Percentiles rank a stretch among this genome's conserved stretches.
Conservation (phyloP, 2,888 invertebrate species). For the Drosophila hamatofila region DNA sequence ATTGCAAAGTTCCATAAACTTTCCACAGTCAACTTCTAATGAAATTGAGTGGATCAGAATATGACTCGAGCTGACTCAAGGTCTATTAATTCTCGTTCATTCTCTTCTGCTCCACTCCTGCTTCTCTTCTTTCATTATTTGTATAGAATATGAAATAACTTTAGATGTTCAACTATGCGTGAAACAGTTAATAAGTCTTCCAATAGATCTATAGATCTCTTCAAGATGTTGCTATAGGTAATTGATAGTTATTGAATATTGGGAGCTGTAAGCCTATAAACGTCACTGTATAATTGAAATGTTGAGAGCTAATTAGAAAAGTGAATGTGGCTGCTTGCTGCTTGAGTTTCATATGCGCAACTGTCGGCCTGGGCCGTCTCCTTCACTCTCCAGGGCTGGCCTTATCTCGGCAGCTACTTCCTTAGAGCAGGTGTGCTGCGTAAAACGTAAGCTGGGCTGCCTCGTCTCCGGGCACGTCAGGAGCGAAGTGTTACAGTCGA, state of each 20-base stretch:
- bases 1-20: too few species aligned
- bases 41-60: too few species aligned
- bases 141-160: background rate
- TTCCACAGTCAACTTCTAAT: too few species aligned
- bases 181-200: too few species aligned
- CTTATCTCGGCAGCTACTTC: background rate
- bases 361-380: background rate
- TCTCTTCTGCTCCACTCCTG: too few species aligned
- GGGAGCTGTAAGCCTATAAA: background rate
- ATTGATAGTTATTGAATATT: background rate
- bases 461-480: conserved; percentile 19
- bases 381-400: background rate
- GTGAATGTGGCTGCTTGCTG: conserved; percentile 47
- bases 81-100: too few species aligned
- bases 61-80: background rate
- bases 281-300: conserved; percentile 5
- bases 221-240: background rate
- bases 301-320: conserved; percentile 57
- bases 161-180: background rate
- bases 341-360: conserved; percentile 50
- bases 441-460: conserved; percentile 33
- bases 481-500: conserved; percentile 44
- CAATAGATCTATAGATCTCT: background rate
- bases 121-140: too few species aligned
- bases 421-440: conserved; percentile 22